Evolutionary conservation across 1,140 invertebrate species (phyloP).

Genomic region (Drosophila pectinifera): DNA sequence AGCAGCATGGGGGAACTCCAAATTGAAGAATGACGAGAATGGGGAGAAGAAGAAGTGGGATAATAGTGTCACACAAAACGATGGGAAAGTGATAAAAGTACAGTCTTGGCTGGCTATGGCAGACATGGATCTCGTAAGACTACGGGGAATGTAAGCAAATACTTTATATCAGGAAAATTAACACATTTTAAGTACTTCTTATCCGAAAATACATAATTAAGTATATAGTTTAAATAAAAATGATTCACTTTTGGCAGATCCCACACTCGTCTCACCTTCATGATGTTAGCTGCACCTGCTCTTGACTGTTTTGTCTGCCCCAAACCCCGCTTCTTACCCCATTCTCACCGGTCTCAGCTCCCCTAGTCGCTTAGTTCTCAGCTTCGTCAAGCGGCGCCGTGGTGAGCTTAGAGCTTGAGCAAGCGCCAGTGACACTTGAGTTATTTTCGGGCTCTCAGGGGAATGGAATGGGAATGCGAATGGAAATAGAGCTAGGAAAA

Average conservation of each 20-base stretch:
- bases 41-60: conserved; percentile 22
- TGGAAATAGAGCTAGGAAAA: conserved; percentile 12
- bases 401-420: conserved; percentile 24
- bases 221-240: no score
- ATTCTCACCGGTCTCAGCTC: background rate
- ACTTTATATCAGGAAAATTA: background rate
- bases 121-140: background rate
- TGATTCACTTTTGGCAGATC: background rate
- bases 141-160: no score
- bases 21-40: conserved; percentile 24
- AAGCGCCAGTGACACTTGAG: conserved; percentile 66
- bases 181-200: no score
- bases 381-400: conserved; percentile 18
- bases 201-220: background rate
- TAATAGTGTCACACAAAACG: conserved; percentile 55
- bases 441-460: conserved; percentile 64
- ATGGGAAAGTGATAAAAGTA: conserved; percentile 29
- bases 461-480: conserved; percentile 14
- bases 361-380: conserved; percentile 7
- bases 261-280: no score
- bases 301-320: conserved; percentile 17
- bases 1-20: conserved; percentile 20
- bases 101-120: conserved; percentile 20
- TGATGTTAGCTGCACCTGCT: conserved; percentile 7
- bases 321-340: background rate